Evolutionary conservation across 2,888 invertebrate genomes (phyloP), one percentile per base, ranked within the genome.

Genomic region (Andrena marginata): DNA sequence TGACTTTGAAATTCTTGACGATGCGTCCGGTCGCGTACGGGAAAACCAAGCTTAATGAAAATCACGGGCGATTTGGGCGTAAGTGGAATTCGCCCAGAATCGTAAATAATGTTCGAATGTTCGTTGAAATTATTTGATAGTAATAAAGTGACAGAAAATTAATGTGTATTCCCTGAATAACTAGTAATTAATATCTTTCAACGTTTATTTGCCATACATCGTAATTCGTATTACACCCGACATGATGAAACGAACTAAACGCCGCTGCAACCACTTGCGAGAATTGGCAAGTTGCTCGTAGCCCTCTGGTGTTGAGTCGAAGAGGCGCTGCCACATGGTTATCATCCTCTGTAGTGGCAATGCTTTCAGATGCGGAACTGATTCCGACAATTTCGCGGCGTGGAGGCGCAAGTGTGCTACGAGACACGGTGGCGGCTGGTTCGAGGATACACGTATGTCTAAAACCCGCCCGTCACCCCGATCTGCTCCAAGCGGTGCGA

Each of bases 361-460:
- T 10, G 10, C 56, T 60, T 77, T 70, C 49, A 68, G 65, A 33
- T 63, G 51, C 75, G 48, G 31, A 35, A 69, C 72, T 80, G 62
- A 23, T 16, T 49, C 54, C 6, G 51, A 67, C 49, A 26, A 78
- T 70, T 62, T 75, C 68, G 71, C 68, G 62, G 64, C 56, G 77
- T 62, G 74, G 70, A 67, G 63, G 77, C 79, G 77, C 65, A 59
- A 85, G 77, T 82, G 69, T 77, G 68, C 71, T 59, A 62, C 63
- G 74, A 75, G 77, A 80, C 77, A 75, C 80, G 75, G 79, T 82
- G 82, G 75, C 67, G 77, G 67, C 7, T 68, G 79, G 85, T 82
- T 85, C 75, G 77, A 67, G 68, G 70, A 62, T 67, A 54, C 23
- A 49, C 16, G 64, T 33, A 63, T 6, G 26, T 54, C 13, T 31